Evolutionary conservation across 2,797 vertebrate species (phyloP), one percentile per base, ranked within the genome.

Genomic region (Distichodus sexfasciatus): DNA sequence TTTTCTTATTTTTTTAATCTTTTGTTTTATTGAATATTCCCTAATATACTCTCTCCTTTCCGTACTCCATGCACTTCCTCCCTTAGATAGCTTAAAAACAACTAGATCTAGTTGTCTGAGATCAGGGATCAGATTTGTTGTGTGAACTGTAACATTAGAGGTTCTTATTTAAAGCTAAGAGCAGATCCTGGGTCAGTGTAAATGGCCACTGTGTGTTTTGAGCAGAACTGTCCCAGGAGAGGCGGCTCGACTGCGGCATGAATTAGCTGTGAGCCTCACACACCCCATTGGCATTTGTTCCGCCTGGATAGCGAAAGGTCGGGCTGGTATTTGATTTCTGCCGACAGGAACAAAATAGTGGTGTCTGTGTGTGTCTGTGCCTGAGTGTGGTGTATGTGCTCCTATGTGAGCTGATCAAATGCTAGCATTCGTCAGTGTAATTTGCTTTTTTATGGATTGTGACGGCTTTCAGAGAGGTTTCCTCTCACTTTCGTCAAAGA

Each of bases 321-420:
- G 83, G 21, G 38, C 55, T 84, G 84, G 64, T 79, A 83, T 87
- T 85, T 88, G 69, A 77, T 77, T 82, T 63, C 11, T 36, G 1
- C 69, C 58, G 71, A 70, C 66, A 74, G 62, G 70, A 80, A 26
- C 35, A 69, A 55, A 72, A 75, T 71, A 58, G 40, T 19, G 26
- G 55, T 40, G 62, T 17, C 24, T 21, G 31, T 35, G 44, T 29
- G 10, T 62, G 11, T 33, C 6, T 48, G 14, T 47, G n/a, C 14
- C 15, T 14, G 50, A 17, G 54, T 40, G 55, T 50, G 44, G 3
- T 15, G 15, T 47, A 43, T 35, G 28, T 21, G 7, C 23, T 40
- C 46, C 28, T 47, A 2, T 31, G 15, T 38, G 47, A 33, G 17
- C 17, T 8, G 26, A 43, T n/a, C 0, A 33, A 69, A 41, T 12